Conservation (phyloP, 2,113 vertebrate genomes). For the Phyllostomus discolor region DNA sequence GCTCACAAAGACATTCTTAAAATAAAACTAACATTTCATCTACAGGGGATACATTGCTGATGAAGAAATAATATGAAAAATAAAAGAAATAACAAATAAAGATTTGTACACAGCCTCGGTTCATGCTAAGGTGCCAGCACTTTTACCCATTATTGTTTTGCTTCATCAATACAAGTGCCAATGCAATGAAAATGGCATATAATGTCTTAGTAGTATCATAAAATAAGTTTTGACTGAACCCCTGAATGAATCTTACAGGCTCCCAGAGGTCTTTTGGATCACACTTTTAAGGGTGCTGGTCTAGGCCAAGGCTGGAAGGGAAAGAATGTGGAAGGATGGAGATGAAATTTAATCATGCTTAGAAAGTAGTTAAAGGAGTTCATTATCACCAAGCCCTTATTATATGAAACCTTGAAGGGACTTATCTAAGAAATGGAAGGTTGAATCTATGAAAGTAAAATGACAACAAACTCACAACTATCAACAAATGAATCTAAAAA, state of each 20-base stretch:
- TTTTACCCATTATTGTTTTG: not conserved
- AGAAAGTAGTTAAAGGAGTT: too few relatives aligned
- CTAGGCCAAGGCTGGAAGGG: not conserved
- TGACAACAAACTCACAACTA: too few relatives aligned
- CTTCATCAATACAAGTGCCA: not conserved
- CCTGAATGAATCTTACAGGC: not conserved
- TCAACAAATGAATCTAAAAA: too few relatives aligned
- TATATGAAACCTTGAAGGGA: too few relatives aligned
- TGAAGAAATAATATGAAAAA: not conserved
- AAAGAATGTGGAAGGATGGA: not conserved
- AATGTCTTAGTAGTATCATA: not conserved
- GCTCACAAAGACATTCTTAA: not conserved
- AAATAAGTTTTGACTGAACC: not conserved
- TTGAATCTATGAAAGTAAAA: too few relatives aligned
- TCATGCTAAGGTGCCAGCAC: not conserved
- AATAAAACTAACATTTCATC: not conserved
- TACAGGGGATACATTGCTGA: not conserved
- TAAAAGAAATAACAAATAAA: not conserved
- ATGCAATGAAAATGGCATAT: not conserved
- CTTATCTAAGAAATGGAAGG: too few relatives aligned
- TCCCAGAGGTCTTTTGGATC: not conserved
- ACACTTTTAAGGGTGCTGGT: constrained; percentile 13
- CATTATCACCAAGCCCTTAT: too few relatives aligned
- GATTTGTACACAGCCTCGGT: not conserved
- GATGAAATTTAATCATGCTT: not conserved